A percentile compares a stretch with the other conserved stretches of the same genome.
phyloP scores from a whole-genome alignment of 2,888 invertebrate genomes.

The Endomychus coccineus region DNA sequence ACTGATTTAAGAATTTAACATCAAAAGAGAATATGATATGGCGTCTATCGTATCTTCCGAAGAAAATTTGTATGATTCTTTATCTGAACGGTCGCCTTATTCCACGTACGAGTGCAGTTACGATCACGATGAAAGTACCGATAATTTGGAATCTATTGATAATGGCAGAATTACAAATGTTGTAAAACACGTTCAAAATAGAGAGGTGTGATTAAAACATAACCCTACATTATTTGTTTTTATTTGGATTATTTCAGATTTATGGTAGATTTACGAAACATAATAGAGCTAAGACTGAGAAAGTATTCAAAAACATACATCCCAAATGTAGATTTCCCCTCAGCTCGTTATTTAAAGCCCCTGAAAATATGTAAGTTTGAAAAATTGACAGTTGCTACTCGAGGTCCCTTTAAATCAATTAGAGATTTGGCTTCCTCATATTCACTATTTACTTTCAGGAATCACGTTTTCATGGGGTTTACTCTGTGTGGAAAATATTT shows the following conservation, averaged over 20 bases:
- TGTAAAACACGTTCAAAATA: constrained; percentile 29
- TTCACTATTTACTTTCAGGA: constrained; percentile 48
- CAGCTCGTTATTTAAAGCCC: constrained; percentile 28
- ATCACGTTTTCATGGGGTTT: constrained; percentile 90
- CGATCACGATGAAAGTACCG: constrained; percentile 6
- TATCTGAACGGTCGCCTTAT: constrained; percentile 31
- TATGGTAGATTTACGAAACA: constrained; percentile 39
- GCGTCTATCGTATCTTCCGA: constrained; percentile 31
- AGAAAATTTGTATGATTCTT: constrained; percentile 31
- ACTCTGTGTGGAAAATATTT: constrained; percentile 91
- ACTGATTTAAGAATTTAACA: no score
- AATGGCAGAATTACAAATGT: constrained; percentile 23
- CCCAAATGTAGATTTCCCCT: constrained; percentile 36
- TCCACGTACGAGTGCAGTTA: constrained; percentile 26
- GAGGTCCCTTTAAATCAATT: background rate
- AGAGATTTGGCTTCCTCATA: no score
- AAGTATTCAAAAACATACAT: constrained; percentile 39
- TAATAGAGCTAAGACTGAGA: constrained; percentile 41
- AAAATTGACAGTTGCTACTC: background rate
- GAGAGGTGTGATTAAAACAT: constrained; percentile 30
- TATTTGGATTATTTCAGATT: constrained; percentile 31
- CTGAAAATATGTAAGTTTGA: constrained; percentile 33
- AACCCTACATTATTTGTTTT: constrained; percentile 26
- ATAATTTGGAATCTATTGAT: constrained; percentile 4
- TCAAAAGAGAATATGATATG: constrained; percentile 25